A percentile compares a stretch with the other conserved stretches of the same genome.
Evolutionary conservation across 2,113 vertebrate species (phyloP).

Genomic region (Heliornis fulica): DNA sequence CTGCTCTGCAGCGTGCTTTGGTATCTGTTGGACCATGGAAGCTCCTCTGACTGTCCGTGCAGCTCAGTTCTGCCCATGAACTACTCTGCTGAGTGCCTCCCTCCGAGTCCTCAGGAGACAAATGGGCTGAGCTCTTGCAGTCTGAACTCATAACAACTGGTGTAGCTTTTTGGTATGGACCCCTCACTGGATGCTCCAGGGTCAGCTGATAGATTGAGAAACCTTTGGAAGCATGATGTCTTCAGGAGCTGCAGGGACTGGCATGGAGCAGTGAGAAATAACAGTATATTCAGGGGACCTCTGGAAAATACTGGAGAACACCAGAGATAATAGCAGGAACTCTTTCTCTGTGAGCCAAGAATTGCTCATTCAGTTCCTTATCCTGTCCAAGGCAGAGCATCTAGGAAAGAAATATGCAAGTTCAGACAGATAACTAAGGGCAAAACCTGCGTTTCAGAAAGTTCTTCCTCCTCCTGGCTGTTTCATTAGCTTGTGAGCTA

Average conservation of each 20-base stretch:
- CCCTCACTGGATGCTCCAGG: background rate
- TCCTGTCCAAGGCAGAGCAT: background rate
- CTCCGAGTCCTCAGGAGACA: background rate
- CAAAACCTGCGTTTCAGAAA: background rate
- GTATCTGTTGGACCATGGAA: background rate
- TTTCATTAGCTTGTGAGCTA: background rate
- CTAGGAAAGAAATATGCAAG: background rate
- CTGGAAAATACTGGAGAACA: background rate
- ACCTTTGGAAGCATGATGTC: fast-evolving
- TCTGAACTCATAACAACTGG: background rate
- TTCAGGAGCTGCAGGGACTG: background rate
- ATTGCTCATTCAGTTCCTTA: background rate
- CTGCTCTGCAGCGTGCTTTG: background rate
- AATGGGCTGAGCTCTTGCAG: background rate
- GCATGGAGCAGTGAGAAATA: background rate
- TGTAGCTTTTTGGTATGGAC: background rate
- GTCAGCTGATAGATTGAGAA: background rate
- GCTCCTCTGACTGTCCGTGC: background rate
- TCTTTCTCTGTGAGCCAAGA: background rate
- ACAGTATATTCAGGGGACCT: background rate
- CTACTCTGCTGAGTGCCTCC: background rate
- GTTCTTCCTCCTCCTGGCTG: background rate
- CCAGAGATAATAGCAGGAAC: background rate
- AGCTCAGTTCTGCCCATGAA: background rate
- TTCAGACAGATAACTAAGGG: background rate